A percentile compares a stretch with the other conserved stretches of the same genome.
These are phyloP conservation scores for Drosophila virilis DNA, from an alignment of 1,140 invertebrate species.

Conservation along the genomic window DNA sequence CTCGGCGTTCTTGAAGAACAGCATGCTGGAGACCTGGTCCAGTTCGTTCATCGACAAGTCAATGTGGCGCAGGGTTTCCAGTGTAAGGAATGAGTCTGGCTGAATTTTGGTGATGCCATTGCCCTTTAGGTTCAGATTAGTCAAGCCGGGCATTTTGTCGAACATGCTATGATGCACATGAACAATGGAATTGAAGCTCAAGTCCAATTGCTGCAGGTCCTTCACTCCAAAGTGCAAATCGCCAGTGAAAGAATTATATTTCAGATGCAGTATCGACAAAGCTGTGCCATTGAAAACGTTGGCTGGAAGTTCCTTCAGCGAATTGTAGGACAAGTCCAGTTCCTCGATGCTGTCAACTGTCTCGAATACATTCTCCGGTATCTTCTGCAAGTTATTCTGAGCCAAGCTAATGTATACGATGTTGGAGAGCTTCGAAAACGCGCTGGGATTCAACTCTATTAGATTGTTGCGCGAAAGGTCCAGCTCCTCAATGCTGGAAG, in stretches of 20 bases:
- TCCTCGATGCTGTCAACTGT: slow-evolving; percentile 87
- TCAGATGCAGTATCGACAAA: slow-evolving; percentile 87
- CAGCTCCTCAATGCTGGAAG: slow-evolving; percentile 88
- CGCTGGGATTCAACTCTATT: slow-evolving; percentile 86
- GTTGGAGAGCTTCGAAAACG: slow-evolving; percentile 87
- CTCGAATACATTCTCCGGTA: slow-evolving; percentile 87
- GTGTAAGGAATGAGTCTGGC: slow-evolving; percentile 87
- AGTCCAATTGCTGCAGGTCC: slow-evolving; percentile 87
- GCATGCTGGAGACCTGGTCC: slow-evolving; percentile 87
- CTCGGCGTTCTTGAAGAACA: slow-evolving; percentile 88
- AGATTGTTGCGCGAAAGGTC: slow-evolving; percentile 88
- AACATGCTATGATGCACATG: slow-evolving; percentile 88
- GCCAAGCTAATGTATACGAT: slow-evolving; percentile 88
- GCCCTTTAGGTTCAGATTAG: slow-evolving; percentile 87
- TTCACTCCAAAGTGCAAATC: slow-evolving; percentile 85
- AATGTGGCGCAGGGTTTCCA: slow-evolving; percentile 87
- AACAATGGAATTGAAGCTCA: slow-evolving; percentile 87
- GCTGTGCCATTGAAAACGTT: slow-evolving; percentile 87
- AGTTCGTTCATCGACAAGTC: slow-evolving; percentile 89
- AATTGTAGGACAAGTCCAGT: slow-evolving; percentile 88
- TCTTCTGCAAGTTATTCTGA: slow-evolving; percentile 87
- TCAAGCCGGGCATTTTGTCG: slow-evolving; percentile 86
- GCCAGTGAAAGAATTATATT: slow-evolving; percentile 86
- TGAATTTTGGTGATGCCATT: slow-evolving; percentile 88
- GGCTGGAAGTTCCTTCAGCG: slow-evolving; percentile 85